A percentile compares a stretch with the other conserved stretches of the same genome.
These are phyloP conservation scores for Trissolcus basalis DNA, from an alignment of 1,140 invertebrate genomes.

Conservation along the genomic window DNA sequence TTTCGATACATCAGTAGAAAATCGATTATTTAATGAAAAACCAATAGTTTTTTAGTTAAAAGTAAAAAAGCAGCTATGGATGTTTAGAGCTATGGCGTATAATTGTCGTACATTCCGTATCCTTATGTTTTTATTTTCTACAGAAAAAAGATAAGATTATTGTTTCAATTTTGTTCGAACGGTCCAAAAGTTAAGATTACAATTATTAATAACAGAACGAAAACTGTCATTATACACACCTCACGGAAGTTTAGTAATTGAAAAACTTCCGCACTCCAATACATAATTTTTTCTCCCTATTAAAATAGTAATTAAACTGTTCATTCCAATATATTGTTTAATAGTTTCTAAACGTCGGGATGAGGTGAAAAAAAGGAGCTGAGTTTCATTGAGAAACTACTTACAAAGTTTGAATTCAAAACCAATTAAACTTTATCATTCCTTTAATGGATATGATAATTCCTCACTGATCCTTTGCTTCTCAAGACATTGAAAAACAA, in stretches of 20 bases:
- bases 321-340: too few relatives aligned
- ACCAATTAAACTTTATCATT: slow-evolving; percentile 10
- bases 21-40: slow-evolving; percentile 5
- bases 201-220: too few relatives aligned
- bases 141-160: neutral
- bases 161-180: neutral
- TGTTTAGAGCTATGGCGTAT: neutral
- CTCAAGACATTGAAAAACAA: neutral
- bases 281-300: too few relatives aligned
- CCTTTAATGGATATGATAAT: slow-evolving; percentile 4
- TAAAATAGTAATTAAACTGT: too few relatives aligned
- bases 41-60: neutral
- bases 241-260: too few relatives aligned
- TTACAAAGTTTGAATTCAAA: slow-evolving; percentile 6
- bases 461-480: neutral
- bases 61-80: neutral
- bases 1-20: neutral
- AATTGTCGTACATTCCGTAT: neutral
- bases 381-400: slow-evolving; percentile 2
- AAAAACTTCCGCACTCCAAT: too few relatives aligned
- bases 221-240: too few relatives aligned
- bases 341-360: neutral
- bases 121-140: neutral
- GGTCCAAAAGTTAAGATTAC: neutral
- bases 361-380: neutral